Evolutionary conservation across 2,797 vertebrate genomes (phyloP).

Genomic region (Sphenodon punctatus): DNA sequence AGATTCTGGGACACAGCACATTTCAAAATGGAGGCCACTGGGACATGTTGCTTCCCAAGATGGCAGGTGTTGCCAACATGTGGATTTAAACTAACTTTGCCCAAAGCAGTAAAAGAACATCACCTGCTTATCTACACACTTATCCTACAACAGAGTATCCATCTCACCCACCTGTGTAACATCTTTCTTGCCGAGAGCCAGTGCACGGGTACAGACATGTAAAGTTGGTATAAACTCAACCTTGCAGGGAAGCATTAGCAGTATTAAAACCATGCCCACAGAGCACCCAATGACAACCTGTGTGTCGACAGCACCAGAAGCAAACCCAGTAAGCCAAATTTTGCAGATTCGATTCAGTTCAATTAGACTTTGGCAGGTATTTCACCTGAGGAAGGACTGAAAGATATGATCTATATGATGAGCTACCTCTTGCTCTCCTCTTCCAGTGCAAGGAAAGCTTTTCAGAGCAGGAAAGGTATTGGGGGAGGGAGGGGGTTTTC

Average conservation of each 20-base stretch:
- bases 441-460: neutral
- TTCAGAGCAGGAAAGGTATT: neutral
- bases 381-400: fast-evolving
- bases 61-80: neutral
- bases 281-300: neutral
- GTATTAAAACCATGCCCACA: neutral
- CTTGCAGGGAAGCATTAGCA: neutral
- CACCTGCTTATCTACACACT: no score
- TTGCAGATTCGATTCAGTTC: neutral
- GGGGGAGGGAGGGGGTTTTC: neutral
- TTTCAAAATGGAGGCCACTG: no score
- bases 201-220: no score
- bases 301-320: neutral
- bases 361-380: neutral
- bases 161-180: no score
- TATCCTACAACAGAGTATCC: no score
- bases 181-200: no score
- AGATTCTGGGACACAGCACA: no score
- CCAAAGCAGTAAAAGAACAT: no score
- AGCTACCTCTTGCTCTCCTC: neutral
- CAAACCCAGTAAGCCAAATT: neutral
- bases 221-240: no score
- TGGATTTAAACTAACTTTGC: neutral
- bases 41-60: neutral
- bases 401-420: fast-evolving